Conservation (phyloP, 1,140 invertebrate species). For the Trachelipus rathkii region DNA sequence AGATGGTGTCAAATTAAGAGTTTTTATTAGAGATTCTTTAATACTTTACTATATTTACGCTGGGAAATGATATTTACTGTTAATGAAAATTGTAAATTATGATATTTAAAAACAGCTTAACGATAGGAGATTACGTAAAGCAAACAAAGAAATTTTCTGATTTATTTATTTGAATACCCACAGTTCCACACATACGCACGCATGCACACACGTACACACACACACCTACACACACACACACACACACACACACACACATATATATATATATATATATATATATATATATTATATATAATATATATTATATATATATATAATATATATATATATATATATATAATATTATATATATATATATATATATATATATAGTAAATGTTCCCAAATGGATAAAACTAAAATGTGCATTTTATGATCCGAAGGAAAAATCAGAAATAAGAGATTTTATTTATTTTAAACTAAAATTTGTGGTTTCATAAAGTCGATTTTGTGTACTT, state of each 20-base stretch:
- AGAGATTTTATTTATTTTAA: too few relatives aligned
- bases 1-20: neutral
- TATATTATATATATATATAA: slow-evolving; percentile 12
- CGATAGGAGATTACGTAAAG: neutral
- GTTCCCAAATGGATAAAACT: too few relatives aligned
- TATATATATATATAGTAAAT: slow-evolving; percentile 12
- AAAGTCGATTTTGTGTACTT: too few relatives aligned
- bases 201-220: neutral
- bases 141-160: too few relatives aligned
- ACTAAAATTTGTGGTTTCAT: too few relatives aligned
- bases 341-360: slow-evolving; percentile 12
- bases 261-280: slow-evolving; percentile 12
- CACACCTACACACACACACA: too few relatives aligned
- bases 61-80: neutral
- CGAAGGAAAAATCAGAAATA: too few relatives aligned
- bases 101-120: neutral
- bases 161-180: too few relatives aligned
- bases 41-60: neutral
- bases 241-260: neutral
- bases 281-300: slow-evolving; percentile 12
- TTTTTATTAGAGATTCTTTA: neutral
- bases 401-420: too few relatives aligned
- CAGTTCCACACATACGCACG: too few relatives aligned
- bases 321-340: slow-evolving; percentile 12
- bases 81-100: neutral